Base-by-base conservation (phyloP, 2,797 vertebrate species). In the Anguilla obscura region DNA sequence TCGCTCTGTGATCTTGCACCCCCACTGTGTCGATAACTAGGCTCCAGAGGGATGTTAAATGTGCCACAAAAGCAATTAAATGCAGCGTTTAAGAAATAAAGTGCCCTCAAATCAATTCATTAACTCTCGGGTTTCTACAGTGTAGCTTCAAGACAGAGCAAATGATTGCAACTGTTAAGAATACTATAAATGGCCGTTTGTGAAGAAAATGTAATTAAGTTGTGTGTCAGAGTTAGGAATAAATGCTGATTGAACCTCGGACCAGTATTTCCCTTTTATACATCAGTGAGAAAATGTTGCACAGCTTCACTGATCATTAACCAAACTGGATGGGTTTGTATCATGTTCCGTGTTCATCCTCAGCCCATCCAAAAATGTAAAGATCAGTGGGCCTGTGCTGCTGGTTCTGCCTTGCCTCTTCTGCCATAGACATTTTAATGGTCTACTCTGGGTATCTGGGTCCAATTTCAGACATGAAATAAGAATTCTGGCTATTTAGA, bases 1-100 rank as follows among this genome's bases (percentile, higher is more conserved):
- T 88, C 79, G 45, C 83, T 90, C 54, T 88, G 54, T 80, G 85
- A 85, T 85, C 87, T 82, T 80, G 80, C 87, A 63, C 74, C 56
- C 8, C 69, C 16, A 40, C 74, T 2, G 16, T 48, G 66, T 82
- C 84, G 85, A 88, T 69, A 79, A 71, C 66, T 66, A 48, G 21
- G 30, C 87, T 85, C 48, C 79, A 48, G 82, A 45, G 71, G 27
- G 30, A 10, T 48, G 71, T 40, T 40, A 36, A 76, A 76, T 8
- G 33, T 18, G 30, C 33, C 45, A 50, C 18, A 48, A 4, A 8
- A 82, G 45, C 82, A 86, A 74, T 79, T 63, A 85, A 88, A 66
- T 87, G 84, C 18, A 50, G 27, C 2, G 24, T 50, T 79, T 5
- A 40, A 21, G 21, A n/a, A 18, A 82, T 50, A 27, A 82, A 76